Evolutionary conservation across 2,888 invertebrate genomes (phyloP), one percentile per base, ranked within the genome.

Genomic region (Drosophila demipolita): DNA sequence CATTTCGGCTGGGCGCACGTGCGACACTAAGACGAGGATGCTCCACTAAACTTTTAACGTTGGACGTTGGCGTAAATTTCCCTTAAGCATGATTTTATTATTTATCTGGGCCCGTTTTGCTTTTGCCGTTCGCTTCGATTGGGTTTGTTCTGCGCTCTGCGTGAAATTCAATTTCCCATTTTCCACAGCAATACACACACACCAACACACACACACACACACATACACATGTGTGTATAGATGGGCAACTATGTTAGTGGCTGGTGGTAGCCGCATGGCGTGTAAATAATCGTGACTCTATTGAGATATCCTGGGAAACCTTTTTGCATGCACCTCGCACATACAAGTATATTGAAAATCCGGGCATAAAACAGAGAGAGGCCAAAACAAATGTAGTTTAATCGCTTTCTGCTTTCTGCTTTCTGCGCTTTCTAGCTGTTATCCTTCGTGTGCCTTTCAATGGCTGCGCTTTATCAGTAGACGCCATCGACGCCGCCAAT

Each of bases 121-220:
- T 57, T 69, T 60, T 65, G 75, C 63, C 60, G 48, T 69, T 65
- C 59, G 53, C 71, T 50, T 26, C 52, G 81, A 79, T 80, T 84
- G 82, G 73, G 85, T 81, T 85, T 81, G 87, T 89, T 86, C 89
- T 85, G 29, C 71, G 76, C 70, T 76, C 75, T 75, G 87, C 88
- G 82, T 89, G 79, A 88, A 88, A 88, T 88, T 88, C 87, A 88
- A 88, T 88, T 88, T 88, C 82, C 90, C 87, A 87, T 78, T 87
- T 89, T 50, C 85, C 75, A 75, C 65, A 73, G 67, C 73, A 69
- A 72, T 32, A 73, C 52, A 70, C 78, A 64, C 64, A 69, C 23
- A 42, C 38, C 50, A 12, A 73, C 52, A 70, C 78, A 64, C 64
- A 69, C 23, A 42, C 38, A 65, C 35, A 33, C 11, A 1, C 15